These are phyloP conservation scores for Chymomyza caudatula DNA, from an alignment of 2,888 invertebrate species.

Conservation along the genomic window DNA sequence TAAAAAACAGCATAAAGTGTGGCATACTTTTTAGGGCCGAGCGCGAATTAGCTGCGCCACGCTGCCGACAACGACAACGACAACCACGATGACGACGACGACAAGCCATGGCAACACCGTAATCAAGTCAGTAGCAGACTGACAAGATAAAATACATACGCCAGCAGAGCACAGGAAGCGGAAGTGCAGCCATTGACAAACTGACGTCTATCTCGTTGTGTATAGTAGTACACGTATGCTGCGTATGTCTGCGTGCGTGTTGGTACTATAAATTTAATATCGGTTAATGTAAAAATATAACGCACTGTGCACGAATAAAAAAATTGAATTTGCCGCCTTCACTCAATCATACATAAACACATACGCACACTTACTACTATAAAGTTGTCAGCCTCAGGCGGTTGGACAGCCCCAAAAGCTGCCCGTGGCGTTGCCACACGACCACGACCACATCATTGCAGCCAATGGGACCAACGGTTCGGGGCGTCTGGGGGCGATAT, in stretches of 20 bases:
- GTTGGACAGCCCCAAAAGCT: no score
- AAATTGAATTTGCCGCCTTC: no score
- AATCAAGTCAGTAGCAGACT: slow-evolving; percentile 41
- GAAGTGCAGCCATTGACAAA: slow-evolving; percentile 62
- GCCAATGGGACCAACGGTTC: neutral
- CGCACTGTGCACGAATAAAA: neutral
- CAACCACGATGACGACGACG: no score
- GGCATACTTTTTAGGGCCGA: neutral
- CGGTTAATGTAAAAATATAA: slow-evolving; percentile 51
- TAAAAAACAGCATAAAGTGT: neutral
- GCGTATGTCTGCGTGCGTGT: slow-evolving; percentile 13
- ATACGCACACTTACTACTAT: slow-evolving; percentile 7
- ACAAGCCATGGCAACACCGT: slow-evolving; percentile 30
- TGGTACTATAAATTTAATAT: slow-evolving; percentile 54
- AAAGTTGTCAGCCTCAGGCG: no score
- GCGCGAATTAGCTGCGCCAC: neutral
- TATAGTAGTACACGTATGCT: neutral
- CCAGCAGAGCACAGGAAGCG: slow-evolving; percentile 37
- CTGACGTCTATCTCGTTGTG: slow-evolving; percentile 7
- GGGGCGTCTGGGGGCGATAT: neutral
- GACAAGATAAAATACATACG: slow-evolving; percentile 49
- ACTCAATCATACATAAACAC: slow-evolving; percentile 4
- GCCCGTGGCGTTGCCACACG: neutral
- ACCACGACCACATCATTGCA: neutral
- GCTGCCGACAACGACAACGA: neutral